Percentiles rank a stretch among this genome's conserved stretches.
Evolutionary conservation across 2,113 vertebrate species (phyloP).

Genomic region (Australoheros scitulus): DNA sequence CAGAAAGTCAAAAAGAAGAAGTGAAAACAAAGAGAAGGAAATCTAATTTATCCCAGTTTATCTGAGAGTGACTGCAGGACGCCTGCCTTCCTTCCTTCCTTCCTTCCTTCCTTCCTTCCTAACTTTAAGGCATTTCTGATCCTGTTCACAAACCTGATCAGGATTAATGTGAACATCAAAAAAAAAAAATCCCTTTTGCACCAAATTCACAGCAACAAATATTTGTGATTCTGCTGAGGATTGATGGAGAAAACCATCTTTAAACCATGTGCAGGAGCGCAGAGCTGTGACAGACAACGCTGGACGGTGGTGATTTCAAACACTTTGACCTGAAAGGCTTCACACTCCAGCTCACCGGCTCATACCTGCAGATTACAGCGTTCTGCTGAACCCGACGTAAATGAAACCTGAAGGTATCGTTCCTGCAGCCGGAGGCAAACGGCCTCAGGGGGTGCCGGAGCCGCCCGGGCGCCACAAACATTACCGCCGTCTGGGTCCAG

Average conservation of each 20-base stretch:
- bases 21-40: too few relatives aligned
- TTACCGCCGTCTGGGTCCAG: slow-evolving; percentile 21
- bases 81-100: too few relatives aligned
- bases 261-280: not conserved
- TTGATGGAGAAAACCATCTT: too few relatives aligned
- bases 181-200: rapidly evolving
- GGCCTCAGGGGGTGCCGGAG: not conserved
- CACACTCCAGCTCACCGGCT: not conserved
- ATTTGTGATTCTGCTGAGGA: not conserved
- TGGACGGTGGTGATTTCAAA: not conserved
- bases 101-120: too few relatives aligned
- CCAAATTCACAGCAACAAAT: too few relatives aligned
- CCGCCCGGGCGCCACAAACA: slow-evolving; percentile 11
- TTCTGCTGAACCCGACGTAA: not conserved
- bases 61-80: too few relatives aligned
- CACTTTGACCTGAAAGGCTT: not conserved
- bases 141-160: not conserved
- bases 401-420: not conserved
- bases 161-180: not conserved
- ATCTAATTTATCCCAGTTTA: too few relatives aligned
- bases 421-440: not conserved
- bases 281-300: rapidly evolving
- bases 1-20: not conserved
- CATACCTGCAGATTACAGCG: not conserved
- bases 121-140: not conserved